Percentiles rank a stretch among this genome's conserved stretches.
phyloP scores from a whole-genome alignment of 2,797 vertebrate species.

The Scleropages formosus region DNA sequence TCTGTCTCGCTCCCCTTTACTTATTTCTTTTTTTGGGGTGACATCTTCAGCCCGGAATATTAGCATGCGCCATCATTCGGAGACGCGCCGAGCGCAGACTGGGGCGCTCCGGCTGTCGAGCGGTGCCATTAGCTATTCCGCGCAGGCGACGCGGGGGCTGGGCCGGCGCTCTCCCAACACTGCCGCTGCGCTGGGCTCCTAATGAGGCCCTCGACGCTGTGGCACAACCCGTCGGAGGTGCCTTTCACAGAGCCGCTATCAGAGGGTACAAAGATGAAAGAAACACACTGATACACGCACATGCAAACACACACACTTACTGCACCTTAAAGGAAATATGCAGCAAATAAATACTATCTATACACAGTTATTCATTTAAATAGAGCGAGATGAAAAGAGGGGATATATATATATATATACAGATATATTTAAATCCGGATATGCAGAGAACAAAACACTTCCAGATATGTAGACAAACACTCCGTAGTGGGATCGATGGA shows the following conservation, averaged over 20 bases:
- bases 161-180: background rate
- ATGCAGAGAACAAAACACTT: background rate
- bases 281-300: background rate
- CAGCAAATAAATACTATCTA: background rate
- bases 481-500: constrained; percentile 33
- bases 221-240: background rate
- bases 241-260: background rate
- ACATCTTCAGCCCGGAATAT: constrained; percentile 39
- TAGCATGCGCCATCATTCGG: constrained; percentile 33
- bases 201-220: constrained; percentile 12
- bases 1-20: constrained; percentile 31
- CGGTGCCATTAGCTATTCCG: constrained; percentile 1
- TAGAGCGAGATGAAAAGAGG: background rate
- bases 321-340: background rate
- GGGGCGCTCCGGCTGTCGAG: background rate
- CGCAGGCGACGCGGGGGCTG: background rate
- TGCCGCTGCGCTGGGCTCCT: background rate
- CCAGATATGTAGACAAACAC: no score
- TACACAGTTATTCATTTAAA: background rate
- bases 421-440: constrained; percentile 4
- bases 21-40: constrained; percentile 28
- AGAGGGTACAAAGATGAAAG: background rate
- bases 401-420: no score
- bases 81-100: background rate
- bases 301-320: background rate